A percentile compares a stretch with the other conserved stretches of the same genome.
These are phyloP conservation scores for Stercorarius parasiticus DNA, from an alignment of 2,113 vertebrate genomes.

Conservation along the genomic window DNA sequence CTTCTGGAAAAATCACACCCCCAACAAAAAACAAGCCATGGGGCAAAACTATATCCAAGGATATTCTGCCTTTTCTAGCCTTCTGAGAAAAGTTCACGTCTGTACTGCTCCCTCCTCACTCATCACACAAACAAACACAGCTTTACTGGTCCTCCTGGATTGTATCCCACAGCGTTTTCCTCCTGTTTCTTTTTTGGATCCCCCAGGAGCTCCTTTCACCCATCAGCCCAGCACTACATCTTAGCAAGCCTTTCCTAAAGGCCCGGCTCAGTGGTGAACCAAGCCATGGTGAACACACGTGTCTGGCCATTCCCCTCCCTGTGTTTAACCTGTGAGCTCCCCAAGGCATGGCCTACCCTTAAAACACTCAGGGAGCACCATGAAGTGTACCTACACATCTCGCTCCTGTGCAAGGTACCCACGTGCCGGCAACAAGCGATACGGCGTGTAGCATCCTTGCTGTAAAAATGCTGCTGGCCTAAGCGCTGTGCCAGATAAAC, in stretches of 20 bases:
- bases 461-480: background rate
- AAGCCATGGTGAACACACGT: background rate
- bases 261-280: accelerated
- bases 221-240: accelerated
- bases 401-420: background rate
- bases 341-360: background rate
- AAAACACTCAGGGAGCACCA: background rate
- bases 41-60: background rate
- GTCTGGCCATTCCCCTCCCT: background rate
- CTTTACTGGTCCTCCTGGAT: background rate
- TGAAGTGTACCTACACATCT: background rate
- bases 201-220: background rate
- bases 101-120: background rate
- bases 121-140: background rate
- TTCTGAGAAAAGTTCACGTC: background rate
- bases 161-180: background rate
- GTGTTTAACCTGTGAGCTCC: background rate
- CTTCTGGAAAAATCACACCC: background rate
- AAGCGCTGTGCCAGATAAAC: background rate
- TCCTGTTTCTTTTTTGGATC: background rate
- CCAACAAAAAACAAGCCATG: background rate
- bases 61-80: background rate
- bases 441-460: background rate
- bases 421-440: background rate
- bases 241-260: background rate